Evolutionary conservation across 2,797 vertebrate species (phyloP), one percentile per base, ranked within the genome.

Genomic region (Acrossocheilus fasciatus): DNA sequence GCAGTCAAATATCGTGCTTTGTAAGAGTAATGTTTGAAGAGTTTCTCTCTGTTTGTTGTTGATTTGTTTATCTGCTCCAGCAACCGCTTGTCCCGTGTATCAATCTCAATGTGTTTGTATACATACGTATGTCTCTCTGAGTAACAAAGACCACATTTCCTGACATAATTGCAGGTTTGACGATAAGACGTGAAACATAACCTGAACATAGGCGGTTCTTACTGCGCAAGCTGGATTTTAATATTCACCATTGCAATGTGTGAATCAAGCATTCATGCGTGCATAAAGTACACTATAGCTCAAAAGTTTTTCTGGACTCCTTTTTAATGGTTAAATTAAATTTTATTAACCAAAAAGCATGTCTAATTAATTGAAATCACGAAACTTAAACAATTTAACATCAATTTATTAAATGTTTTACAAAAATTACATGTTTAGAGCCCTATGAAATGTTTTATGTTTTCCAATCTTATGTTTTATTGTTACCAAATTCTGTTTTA

Each of bases 61-160:
- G 20, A 57, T 57, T 39, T 57, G 50, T 77, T 57, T 77, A 77
- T 39, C 20, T 7, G 75, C 34, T 39, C 20, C 20, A 39, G 75
- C 50, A 57, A 57, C 50, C 23, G 52, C 83, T 79, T 87, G 85
- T 59, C 74, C 30, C 18, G 20, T 77, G 17, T 52, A 47, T 84
- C 26, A 36, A 39, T 84, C 41, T 52, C 34, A 2, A 36, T 54
- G 62, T 54, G 50, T 59, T 54, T 83, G 66, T 83, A 30, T 41
- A 43, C 41, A 39, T 30, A 14, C 59, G 50, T 73, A 77, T 54
- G 36, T 59, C 39, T 74, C 30, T 54, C 52, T 59, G 36, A 59
- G 34, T 26, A 78, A 78, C 75, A 59, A 59, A 59, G 23, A 78
- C 14, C 75, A 77, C 34, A 41, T 41, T 41, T 78, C 36, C 50